phyloP scores from a whole-genome alignment of 1,140 invertebrate genomes.

The Papilio polyxenes region DNA sequence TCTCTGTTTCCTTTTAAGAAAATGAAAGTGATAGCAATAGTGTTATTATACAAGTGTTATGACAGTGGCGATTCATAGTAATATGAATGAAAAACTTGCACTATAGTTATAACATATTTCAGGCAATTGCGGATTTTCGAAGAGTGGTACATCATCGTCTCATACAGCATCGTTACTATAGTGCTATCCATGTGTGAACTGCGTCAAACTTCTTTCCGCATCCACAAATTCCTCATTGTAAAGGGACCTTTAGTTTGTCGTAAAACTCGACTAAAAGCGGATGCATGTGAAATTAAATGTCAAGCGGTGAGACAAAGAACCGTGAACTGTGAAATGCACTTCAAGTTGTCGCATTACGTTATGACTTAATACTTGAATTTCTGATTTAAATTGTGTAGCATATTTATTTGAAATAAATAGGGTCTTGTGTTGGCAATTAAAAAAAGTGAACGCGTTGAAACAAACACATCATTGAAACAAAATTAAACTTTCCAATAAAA shows the following conservation, averaged over 20 bases:
- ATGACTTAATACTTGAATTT: background rate
- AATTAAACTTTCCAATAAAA: background rate
- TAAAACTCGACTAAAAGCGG: background rate
- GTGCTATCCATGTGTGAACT: background rate
- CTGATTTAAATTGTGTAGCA: background rate
- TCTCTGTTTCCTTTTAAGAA: no score
- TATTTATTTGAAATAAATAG: no score
- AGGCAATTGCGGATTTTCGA: no score
- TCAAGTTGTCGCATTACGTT: background rate
- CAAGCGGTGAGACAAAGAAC: background rate
- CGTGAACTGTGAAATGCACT: background rate
- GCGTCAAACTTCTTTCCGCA: background rate
- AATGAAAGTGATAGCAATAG: no score
- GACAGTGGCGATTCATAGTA: no score
- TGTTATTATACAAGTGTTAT: no score
- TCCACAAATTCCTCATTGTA: background rate
- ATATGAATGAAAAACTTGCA: no score
- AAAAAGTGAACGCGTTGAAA: background rate
- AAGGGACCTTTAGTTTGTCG: background rate
- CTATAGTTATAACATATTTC: no score
- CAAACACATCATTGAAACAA: background rate
- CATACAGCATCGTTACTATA: no score
- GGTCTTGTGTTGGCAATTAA: no score
- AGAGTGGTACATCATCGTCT: no score
- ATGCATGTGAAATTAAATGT: slow-evolving; percentile 2